These are phyloP conservation scores for Apocrypta bakeri DNA, from an alignment of 1,140 invertebrate genomes.

Conservation along the genomic window DNA sequence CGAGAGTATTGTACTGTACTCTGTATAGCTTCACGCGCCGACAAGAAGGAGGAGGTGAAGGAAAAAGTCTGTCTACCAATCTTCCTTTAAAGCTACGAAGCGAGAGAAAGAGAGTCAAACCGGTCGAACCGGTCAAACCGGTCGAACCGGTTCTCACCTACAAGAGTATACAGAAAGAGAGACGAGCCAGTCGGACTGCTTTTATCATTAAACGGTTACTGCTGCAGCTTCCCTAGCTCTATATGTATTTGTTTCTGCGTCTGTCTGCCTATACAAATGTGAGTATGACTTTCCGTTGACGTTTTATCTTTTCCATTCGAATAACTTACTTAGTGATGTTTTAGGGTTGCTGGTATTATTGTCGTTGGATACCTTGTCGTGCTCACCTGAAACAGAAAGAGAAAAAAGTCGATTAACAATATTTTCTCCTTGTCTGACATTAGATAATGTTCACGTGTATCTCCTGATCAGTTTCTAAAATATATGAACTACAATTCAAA, in stretches of 20 bases:
- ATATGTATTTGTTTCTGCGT: not conserved
- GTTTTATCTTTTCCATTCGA: not conserved
- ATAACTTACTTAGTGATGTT: not conserved
- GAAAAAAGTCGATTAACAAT: not conserved
- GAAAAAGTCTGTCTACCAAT: constrained; percentile 36
- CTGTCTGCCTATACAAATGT: not conserved
- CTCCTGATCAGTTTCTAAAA: not conserved
- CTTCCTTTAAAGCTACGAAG: constrained; percentile 44
- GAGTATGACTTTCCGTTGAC: not conserved
- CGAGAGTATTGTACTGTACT: too few species aligned
- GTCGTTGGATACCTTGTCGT: not conserved
- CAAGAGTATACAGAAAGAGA: not conserved
- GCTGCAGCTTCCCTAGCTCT: constrained; percentile 51
- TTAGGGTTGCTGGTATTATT: too few species aligned
- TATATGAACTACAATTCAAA: not conserved
- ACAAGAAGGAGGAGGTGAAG: constrained; percentile 4
- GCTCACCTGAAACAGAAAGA: constrained; percentile 25
- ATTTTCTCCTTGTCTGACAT: not conserved
- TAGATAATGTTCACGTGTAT: not conserved
- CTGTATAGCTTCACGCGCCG: constrained; percentile 5
- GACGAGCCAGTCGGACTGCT: constrained; percentile 58
- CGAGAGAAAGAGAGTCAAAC: constrained; percentile 3
- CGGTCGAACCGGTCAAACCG: constrained; percentile 55
- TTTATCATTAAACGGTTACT: constrained; percentile 71
- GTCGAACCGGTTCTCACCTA: constrained; percentile 63